These are phyloP conservation scores for Belonocnema kinseyi DNA, from an alignment of 1,140 invertebrate species.

Conservation along the genomic window DNA sequence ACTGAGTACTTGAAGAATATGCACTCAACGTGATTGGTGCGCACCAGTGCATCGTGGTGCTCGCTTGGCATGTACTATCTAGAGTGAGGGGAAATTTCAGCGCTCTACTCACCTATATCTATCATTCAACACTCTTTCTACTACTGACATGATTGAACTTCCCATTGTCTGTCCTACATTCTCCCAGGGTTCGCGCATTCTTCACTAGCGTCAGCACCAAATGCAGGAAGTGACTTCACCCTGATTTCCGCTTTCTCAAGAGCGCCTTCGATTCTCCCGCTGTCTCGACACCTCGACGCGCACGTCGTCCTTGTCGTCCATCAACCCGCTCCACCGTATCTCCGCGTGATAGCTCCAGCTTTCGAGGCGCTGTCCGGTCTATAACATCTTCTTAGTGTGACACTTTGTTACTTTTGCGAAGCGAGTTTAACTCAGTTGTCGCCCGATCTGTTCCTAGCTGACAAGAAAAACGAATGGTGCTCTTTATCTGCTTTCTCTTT, in stretches of 20 bases:
- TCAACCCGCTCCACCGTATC: neutral
- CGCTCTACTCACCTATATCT: slow-evolving; percentile 12
- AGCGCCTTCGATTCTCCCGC: slow-evolving; percentile 47
- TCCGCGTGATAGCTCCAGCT: slow-evolving; percentile 31
- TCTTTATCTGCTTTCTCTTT: slow-evolving; percentile 7
- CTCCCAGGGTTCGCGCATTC: slow-evolving; percentile 40
- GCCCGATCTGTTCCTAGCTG: slow-evolving; percentile 18
- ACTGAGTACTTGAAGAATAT: slow-evolving; percentile 66
- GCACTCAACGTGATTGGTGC: slow-evolving; percentile 73
- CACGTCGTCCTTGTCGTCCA: neutral
- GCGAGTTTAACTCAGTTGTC: slow-evolving; percentile 10
- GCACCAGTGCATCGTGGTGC: slow-evolving; percentile 43
- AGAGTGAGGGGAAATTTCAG: slow-evolving; percentile 37
- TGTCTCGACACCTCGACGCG: slow-evolving; percentile 32
- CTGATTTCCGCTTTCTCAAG: slow-evolving; percentile 12
- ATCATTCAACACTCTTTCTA: slow-evolving; percentile 32
- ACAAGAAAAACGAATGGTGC: slow-evolving; percentile 11
- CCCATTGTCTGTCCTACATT: slow-evolving; percentile 53
- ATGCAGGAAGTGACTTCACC: slow-evolving; percentile 17
- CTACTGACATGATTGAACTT: slow-evolving; percentile 47
- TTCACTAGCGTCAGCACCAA: slow-evolving; percentile 32
- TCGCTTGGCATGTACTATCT: slow-evolving; percentile 38
- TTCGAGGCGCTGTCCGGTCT: slow-evolving; percentile 38
- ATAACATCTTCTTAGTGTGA: slow-evolving; percentile 20
- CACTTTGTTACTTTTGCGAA: slow-evolving; percentile 12